These are phyloP conservation scores for Meda fulgida DNA, from an alignment of 2,797 vertebrate species.

Conservation along the genomic window DNA sequence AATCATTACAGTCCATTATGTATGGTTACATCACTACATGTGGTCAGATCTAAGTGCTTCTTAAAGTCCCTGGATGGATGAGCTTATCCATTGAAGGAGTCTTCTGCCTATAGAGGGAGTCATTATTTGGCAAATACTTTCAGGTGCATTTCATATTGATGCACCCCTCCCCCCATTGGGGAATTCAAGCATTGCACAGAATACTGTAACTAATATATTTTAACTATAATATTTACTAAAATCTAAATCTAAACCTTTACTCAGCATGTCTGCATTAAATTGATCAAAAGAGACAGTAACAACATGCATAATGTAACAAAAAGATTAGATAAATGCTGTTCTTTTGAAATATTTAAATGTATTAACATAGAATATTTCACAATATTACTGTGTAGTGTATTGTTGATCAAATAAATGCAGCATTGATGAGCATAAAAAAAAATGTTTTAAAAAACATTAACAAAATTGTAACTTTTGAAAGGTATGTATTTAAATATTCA, in stretches of 20 bases:
- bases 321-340: too few species aligned
- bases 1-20: constrained; percentile 50
- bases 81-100: constrained; percentile 6
- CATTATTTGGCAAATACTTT: constrained; percentile 11
- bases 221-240: background rate
- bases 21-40: constrained; percentile 46
- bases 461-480: too few species aligned
- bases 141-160: background rate
- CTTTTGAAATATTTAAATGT: too few species aligned
- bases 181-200: background rate
- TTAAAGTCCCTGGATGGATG: constrained; percentile 19
- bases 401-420: too few species aligned
- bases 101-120: constrained; percentile 8
- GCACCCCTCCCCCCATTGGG: background rate
- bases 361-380: too few species aligned
- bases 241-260: background rate
- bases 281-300: background rate
- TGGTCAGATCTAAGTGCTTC: constrained; percentile 46
- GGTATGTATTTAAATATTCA: background rate
- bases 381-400: background rate
- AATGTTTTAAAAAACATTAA: too few species aligned
- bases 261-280: background rate
- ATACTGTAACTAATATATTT: too few species aligned
- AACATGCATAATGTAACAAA: background rate
- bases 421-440: background rate